Conservation (phyloP, 2,113 vertebrate species). For the Phocoena phocoena region DNA sequence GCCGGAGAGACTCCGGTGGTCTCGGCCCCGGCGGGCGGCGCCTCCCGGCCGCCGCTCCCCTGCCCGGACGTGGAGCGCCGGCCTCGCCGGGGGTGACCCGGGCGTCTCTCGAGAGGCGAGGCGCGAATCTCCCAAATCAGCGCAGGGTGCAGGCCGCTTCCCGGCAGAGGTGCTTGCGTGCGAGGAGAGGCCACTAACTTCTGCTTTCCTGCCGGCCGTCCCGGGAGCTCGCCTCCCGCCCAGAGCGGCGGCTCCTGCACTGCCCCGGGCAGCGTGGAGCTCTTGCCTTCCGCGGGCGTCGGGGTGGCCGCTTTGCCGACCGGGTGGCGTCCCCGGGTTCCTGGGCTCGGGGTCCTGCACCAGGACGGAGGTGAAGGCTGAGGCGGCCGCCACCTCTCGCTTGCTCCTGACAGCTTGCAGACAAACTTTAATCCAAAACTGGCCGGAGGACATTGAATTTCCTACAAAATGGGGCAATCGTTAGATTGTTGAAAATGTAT, state of each 20-base stretch:
- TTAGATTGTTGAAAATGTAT: neutral
- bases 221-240: neutral
- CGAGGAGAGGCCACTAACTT: neutral
- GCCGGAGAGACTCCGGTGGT: neutral
- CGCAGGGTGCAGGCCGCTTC: neutral
- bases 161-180: neutral
- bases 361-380: neutral
- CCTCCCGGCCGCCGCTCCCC: neutral
- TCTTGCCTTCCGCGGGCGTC: neutral
- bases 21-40: neutral
- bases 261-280: neutral
- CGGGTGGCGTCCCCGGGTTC: neutral
- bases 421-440: neutral
- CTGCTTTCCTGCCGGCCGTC: neutral
- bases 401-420: constrained; percentile 24
- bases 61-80: neutral
- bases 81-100: neutral
- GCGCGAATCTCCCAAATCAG: neutral
- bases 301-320: neutral
- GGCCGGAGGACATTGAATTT: neutral
- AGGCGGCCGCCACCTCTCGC: neutral
- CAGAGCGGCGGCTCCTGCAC: neutral
- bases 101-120: neutral
- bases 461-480: neutral
- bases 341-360: neutral